Evolutionary conservation across 2,113 vertebrate genomes (phyloP).

Genomic region (Phyllostomus discolor): DNA sequence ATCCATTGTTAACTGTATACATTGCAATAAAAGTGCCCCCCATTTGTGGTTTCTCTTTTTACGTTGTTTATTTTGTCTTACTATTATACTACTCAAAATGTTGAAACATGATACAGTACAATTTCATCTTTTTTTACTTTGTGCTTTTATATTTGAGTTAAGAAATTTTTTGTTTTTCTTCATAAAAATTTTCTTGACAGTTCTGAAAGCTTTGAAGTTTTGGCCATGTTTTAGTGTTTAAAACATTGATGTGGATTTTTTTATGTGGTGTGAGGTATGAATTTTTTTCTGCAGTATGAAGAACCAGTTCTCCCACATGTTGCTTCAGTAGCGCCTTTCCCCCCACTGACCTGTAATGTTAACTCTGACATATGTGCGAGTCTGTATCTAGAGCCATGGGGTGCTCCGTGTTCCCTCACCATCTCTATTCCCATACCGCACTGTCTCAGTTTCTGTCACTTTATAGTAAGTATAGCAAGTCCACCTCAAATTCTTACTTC

Average conservation of each 20-base stretch:
- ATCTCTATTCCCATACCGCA: not conserved
- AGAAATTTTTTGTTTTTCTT: not conserved
- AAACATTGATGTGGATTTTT: not conserved
- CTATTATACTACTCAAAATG: not conserved
- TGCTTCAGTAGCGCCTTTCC: not conserved
- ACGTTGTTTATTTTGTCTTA: not conserved
- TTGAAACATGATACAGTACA: not conserved
- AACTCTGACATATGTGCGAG: not conserved
- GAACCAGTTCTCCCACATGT: not conserved
- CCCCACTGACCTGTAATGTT: not conserved
- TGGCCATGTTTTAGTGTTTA: not conserved
- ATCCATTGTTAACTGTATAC: not conserved
- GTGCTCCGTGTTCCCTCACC: not conserved
- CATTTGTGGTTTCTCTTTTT: not conserved
- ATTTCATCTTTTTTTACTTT: not conserved
- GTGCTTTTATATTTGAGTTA: not conserved
- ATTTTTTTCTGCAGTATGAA: not conserved
- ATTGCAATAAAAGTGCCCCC: not conserved
- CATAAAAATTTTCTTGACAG: not conserved
- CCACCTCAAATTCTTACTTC: not conserved
- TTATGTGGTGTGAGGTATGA: not conserved
- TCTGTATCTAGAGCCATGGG: not conserved
- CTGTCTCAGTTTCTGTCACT: not conserved
- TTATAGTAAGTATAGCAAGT: not conserved
- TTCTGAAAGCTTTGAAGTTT: not conserved